Conservation (phyloP, 2,113 vertebrate genomes). For the Callionymus lyra region DNA sequence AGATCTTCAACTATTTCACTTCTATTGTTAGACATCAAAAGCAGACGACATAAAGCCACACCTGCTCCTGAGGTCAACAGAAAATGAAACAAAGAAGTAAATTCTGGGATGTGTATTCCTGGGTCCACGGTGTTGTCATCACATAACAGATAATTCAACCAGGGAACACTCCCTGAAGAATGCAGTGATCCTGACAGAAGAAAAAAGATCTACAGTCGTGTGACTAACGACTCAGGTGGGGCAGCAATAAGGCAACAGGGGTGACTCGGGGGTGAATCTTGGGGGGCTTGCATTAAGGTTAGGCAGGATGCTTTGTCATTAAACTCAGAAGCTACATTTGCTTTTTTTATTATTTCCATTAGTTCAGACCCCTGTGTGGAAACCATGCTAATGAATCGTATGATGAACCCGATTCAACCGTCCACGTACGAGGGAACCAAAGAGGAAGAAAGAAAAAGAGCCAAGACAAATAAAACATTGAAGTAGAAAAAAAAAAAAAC, state of each 20-base stretch:
- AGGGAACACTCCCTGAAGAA: constrained; percentile 6
- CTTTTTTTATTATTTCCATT: constrained; percentile 27
- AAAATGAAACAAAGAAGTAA: background rate
- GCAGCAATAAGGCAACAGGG: constrained; percentile 23
- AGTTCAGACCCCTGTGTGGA: background rate
- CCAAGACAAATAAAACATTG: background rate
- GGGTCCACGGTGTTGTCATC: constrained; percentile 15
- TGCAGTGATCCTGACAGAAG: constrained; percentile 13
- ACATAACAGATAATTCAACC: constrained; percentile 6
- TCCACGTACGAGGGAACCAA: background rate
- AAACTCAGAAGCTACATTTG: constrained; percentile 4
- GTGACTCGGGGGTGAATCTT: constrained; percentile 25
- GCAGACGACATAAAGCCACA: background rate
- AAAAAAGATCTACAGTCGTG: constrained; percentile 23
- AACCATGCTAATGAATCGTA: constrained; percentile 25
- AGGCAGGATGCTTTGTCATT: constrained; percentile 25
- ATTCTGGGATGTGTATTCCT: constrained; percentile 3
- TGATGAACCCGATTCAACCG: constrained; percentile 7
- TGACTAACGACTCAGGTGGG: constrained; percentile 25
- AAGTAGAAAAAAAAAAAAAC: background rate
- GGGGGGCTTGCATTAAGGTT: constrained; percentile 19
- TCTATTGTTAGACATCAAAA: no score
- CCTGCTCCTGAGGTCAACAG: no score
- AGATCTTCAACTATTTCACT: no score
- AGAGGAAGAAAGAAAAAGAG: background rate